A percentile compares a stretch with the other conserved stretches of the same genome.
Evolutionary conservation across 1,140 invertebrate genomes (phyloP).

Genomic region (Pteromalus puparum): DNA sequence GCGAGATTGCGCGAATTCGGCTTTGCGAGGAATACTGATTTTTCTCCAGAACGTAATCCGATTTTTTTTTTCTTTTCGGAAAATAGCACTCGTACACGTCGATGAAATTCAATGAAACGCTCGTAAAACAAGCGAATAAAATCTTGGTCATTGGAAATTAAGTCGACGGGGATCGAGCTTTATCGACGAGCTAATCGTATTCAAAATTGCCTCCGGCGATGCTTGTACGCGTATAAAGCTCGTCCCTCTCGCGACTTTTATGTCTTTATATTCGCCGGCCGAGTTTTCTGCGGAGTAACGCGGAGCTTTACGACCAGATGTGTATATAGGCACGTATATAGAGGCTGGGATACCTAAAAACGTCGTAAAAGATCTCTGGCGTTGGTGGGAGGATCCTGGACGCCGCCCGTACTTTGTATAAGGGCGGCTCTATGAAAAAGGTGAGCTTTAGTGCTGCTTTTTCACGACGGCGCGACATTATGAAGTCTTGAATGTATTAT

Average conservation of each 20-base stretch:
- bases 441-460: not conserved
- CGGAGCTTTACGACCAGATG: not conserved
- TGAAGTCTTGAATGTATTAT: not conserved
- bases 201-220: constrained; percentile 28
- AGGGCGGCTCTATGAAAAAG: not conserved
- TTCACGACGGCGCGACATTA: not conserved
- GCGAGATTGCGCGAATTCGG: not conserved
- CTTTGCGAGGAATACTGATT: not conserved
- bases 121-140: no score
- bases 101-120: not conserved
- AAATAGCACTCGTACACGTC: not conserved
- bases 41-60: not conserved
- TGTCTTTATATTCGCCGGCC: not conserved
- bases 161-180: not conserved
- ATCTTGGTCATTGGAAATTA: not conserved
- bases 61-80: not conserved
- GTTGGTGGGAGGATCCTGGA: not conserved
- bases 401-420: not conserved
- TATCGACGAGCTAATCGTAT: constrained; percentile 2
- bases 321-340: not conserved
- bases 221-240: not conserved
- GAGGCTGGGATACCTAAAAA: not conserved
- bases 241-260: constrained; percentile 10
- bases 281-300: not conserved
- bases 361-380: not conserved